Evolutionary conservation across 2,888 invertebrate genomes (phyloP).

Genomic region (Lithodes maja): DNA sequence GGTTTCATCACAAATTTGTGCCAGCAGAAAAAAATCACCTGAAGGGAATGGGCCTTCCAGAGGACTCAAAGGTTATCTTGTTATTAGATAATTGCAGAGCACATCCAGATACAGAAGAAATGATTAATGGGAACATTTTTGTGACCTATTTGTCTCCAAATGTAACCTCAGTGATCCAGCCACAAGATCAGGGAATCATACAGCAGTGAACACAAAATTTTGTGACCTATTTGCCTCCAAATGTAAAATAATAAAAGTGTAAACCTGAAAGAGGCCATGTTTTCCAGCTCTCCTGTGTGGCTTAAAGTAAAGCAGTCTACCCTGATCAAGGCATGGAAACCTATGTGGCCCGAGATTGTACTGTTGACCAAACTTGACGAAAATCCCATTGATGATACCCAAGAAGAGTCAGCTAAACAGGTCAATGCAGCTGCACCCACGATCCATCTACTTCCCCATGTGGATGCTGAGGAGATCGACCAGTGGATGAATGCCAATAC

Average conservation of each 20-base stretch:
- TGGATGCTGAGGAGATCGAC: background rate
- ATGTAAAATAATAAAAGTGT: too few species aligned
- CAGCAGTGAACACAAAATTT: too few species aligned
- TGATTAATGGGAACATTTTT: conserved; percentile 27
- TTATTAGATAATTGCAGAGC: conserved; percentile 9
- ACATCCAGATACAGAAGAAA: conserved; percentile 12
- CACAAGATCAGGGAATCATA: conserved; percentile 29
- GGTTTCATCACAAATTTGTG: conserved; percentile 20
- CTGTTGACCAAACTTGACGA: too few species aligned
- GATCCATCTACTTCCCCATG: background rate
- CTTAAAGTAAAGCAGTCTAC: too few species aligned
- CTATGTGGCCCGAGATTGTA: too few species aligned
- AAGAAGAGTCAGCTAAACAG: too few species aligned
- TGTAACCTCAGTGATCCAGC: conserved; percentile 36
- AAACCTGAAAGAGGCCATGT: too few species aligned
- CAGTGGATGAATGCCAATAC: background rate
- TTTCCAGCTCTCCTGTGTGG: too few species aligned
- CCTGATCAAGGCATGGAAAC: too few species aligned
- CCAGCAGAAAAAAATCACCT: conserved; percentile 8
- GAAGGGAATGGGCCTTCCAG: background rate
- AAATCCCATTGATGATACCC: too few species aligned
- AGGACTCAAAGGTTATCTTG: conserved; percentile 8
- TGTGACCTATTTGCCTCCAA: too few species aligned
- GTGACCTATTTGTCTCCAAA: background rate
- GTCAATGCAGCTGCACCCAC: background rate